A percentile compares a stretch with the other conserved stretches of the same genome.
These are phyloP conservation scores for Acanthosepion lycidas DNA, from an alignment of 2,888 invertebrate species.

Conservation along the genomic window DNA sequence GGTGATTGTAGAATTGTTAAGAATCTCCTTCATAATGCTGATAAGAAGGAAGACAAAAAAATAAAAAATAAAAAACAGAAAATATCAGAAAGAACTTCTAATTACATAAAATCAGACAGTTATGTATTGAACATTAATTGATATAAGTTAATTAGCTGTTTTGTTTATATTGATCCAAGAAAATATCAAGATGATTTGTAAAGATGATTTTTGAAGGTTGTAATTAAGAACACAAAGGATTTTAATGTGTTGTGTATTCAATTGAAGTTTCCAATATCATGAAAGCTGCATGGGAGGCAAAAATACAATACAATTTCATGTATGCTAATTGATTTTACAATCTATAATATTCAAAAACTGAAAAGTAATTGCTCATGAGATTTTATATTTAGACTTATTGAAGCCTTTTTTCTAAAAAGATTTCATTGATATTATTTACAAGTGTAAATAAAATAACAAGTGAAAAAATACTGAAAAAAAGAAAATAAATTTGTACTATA, in stretches of 20 bases:
- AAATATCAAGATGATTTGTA: background rate
- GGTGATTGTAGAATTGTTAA: background rate
- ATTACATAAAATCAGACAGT: background rate
- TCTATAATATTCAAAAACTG: no score
- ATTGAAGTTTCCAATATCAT: background rate
- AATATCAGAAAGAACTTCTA: background rate
- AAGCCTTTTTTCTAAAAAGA: no score
- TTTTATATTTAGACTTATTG: no score
- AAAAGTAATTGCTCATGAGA: no score
- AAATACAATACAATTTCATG: background rate
- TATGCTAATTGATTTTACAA: no score
- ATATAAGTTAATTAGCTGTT: slow-evolving; percentile 33
- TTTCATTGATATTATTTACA: no score
- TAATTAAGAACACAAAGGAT: background rate
- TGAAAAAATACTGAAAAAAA: no score
- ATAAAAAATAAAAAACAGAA: background rate
- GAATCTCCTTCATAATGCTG: background rate
- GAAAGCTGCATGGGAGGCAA: background rate
- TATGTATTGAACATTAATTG: slow-evolving; percentile 15
- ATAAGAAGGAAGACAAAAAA: background rate
- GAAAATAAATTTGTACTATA: no score
- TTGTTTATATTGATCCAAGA: background rate
- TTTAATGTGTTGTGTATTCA: background rate
- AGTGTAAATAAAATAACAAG: no score
- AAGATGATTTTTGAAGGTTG: slow-evolving; percentile 33